Conservation (phyloP, 2,113 vertebrate species). For the Oplegnathus fasciatus region DNA sequence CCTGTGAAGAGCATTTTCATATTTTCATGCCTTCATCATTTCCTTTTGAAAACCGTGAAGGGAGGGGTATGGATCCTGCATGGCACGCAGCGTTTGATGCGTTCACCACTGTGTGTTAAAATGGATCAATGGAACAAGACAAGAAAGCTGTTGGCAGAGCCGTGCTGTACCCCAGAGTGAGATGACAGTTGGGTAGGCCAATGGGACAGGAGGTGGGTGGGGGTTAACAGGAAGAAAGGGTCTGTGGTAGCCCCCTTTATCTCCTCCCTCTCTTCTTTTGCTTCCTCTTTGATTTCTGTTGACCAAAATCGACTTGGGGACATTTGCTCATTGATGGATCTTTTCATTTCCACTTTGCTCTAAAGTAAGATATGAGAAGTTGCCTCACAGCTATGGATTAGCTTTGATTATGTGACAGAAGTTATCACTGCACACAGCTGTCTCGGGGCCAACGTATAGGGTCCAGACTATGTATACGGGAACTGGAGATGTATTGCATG, state of each 20-base stretch:
- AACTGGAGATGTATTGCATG: neutral
- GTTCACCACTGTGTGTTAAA: constrained; percentile 67
- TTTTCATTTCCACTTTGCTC: constrained; percentile 72
- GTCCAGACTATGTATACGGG: constrained; percentile 11
- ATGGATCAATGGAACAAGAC: constrained; percentile 76
- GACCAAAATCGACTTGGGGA: constrained; percentile 73
- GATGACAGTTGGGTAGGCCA: constrained; percentile 65
- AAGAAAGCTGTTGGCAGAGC: constrained; percentile 72
- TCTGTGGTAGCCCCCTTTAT: constrained; percentile 62
- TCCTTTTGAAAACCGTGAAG: constrained; percentile 78
- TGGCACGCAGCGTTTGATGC: constrained; percentile 75
- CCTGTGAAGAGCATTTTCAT: constrained; percentile 85
- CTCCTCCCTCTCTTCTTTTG: constrained; percentile 47
- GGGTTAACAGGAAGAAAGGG: constrained; percentile 51
- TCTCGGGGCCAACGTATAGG: constrained; percentile 47
- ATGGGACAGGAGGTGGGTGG: constrained; percentile 69
- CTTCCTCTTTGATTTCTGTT: constrained; percentile 71
- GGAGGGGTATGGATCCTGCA: constrained; percentile 54
- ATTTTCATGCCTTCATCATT: constrained; percentile 82
- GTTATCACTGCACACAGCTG: constrained; percentile 66
- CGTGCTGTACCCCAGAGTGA: constrained; percentile 57
- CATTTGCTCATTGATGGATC: constrained; percentile 60
- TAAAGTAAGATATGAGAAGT: constrained; percentile 65
- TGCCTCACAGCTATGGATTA: constrained; percentile 68
- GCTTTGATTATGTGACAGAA: constrained; percentile 79